Base-by-base conservation (phyloP, 2,888 invertebrate species). In the Coenonympha glycerion region DNA sequence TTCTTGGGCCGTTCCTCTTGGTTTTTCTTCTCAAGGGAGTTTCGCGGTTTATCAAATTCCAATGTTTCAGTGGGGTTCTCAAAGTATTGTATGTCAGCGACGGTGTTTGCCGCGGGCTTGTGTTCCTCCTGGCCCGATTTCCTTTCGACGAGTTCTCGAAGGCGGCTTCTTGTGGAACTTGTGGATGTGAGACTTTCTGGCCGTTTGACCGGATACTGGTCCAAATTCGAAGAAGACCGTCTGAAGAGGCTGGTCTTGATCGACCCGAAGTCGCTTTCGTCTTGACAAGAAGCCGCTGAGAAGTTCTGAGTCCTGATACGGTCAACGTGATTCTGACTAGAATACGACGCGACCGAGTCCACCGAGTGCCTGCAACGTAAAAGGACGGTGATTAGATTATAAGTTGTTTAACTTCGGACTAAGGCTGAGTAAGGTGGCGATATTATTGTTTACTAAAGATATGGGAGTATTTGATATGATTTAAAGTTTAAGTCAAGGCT, bases 311-410 rank as follows among this genome's bases (percentile, higher is more conserved):
- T 84, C 75, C 88, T 83, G 76, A 87, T 88, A 71, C 87, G 87
- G 86, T 88, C 87, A 74, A 87, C 87, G 88, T 87, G 87, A 84
- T 87, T 86, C 85, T 87, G 87, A 71, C 87, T 88, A 85, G 87
- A 87, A 84, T 87, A 86, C 85, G 88, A 87, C 83, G 87, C 85
- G 82, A 87, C 88, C 85, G 88, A 87, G 84, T 88, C 88, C 80
- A 87, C 88, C 76, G 88, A 87, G 81, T 88, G 88, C 71, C 88
- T 88, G 86, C 61, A 87, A 88, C 63, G 60, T 53, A 78, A 74
- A 79, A 80, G 64, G 72, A 56, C 56, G 54, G 49, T 73, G 79
- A 80, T 82, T 76, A 82, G 79, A 79, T 81, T 76, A n/a, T n/a
- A 77, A 64, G 68, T 65, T 28, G 19, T 47, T 46, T 74, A 52